These are phyloP conservation scores for Laticauda laticaudata DNA, from an alignment of 2,113 vertebrate species.

Conservation along the genomic window DNA sequence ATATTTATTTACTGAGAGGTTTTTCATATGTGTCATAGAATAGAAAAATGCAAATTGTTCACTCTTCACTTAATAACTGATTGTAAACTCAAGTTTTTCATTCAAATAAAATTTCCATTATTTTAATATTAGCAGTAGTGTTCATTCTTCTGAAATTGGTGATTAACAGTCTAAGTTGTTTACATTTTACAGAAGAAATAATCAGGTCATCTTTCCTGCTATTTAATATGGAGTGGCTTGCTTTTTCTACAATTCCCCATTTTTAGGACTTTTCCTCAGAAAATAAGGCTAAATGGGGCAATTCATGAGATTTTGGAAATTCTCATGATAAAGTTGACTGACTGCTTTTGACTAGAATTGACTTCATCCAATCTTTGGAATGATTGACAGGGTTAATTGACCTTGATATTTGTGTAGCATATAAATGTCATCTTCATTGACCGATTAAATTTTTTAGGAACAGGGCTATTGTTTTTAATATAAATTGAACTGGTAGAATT, in stretches of 20 bases:
- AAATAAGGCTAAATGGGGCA: not conserved
- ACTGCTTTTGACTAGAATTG: not conserved
- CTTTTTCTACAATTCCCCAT: not conserved
- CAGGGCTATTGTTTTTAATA: not conserved
- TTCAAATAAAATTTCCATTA: conserved; percentile 82
- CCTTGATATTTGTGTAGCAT: not conserved
- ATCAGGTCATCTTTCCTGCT: not conserved
- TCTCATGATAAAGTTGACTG: not conserved
- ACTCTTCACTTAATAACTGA: conserved; percentile 78
- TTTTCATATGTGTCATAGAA: conserved; percentile 72
- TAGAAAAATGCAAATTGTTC: conserved; percentile 73
- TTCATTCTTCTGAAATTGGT: not conserved
- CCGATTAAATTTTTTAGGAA: not conserved
- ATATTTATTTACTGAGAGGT: conserved; percentile 77
- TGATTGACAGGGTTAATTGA: not conserved
- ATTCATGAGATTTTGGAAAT: not conserved
- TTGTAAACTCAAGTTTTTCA: conserved; percentile 81
- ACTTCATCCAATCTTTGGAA: not conserved
- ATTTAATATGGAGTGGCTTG: not conserved
- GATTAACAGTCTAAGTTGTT: not conserved
- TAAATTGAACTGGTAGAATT: not conserved
- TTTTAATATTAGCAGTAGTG: conserved; percentile 68
- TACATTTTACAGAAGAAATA: not conserved
- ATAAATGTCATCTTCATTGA: not conserved
- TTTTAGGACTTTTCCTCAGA: not conserved